Percentiles rank a stretch among this genome's conserved stretches.
phyloP scores from a whole-genome alignment of 2,113 vertebrate species.

The Chlorodrepanis virens region DNA sequence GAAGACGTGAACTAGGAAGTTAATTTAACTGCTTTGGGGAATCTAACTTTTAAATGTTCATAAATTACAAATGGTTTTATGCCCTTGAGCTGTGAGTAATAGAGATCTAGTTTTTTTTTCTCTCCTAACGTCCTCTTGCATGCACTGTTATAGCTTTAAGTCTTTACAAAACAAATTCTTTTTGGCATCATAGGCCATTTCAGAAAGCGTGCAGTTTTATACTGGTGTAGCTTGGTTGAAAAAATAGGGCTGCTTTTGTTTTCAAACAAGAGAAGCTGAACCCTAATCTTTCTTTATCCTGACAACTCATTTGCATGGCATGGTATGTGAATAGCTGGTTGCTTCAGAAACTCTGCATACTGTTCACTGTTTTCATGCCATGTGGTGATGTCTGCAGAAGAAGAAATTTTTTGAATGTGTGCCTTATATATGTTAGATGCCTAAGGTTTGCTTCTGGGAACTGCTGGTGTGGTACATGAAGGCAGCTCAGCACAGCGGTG shows the following conservation, averaged over 20 bases:
- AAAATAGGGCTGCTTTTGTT: constrained; percentile 11
- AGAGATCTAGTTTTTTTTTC: neutral
- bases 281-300: neutral
- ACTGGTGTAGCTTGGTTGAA: neutral
- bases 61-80: constrained; percentile 66
- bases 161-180: constrained; percentile 41
- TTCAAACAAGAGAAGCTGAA: neutral
- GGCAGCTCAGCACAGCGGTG: neutral
- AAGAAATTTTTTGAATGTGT: neutral
- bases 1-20: constrained; percentile 52
- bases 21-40: constrained; percentile 61
- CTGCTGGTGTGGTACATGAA: neutral
- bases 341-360: neutral
- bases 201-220: neutral
- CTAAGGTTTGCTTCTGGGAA: neutral
- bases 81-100: constrained; percentile 52
- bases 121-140: neutral
- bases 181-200: neutral
- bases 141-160: constrained; percentile 26
- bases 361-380: constrained; percentile 1
- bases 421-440: neutral
- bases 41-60: constrained; percentile 58
- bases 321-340: neutral
- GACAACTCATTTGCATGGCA: neutral
- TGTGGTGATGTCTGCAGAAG: neutral